These are phyloP conservation scores for Pipistrellus nathusii DNA, from an alignment of 2,797 vertebrate species.

Conservation along the genomic window DNA sequence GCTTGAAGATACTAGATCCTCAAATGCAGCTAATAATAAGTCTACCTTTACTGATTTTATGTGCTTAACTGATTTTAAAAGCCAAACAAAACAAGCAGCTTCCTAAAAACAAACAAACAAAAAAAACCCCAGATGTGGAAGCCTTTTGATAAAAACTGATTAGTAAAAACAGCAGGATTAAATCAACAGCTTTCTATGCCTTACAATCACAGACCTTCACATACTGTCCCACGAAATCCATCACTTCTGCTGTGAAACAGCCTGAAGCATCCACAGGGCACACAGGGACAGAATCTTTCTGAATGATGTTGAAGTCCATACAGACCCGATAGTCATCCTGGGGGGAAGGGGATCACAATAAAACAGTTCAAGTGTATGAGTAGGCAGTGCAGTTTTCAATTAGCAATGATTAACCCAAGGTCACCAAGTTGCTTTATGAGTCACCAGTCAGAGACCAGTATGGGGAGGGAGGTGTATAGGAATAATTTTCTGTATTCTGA, in stretches of 20 bases:
- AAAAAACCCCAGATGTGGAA: not conserved
- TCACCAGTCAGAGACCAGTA: not conserved
- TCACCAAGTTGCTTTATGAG: not conserved
- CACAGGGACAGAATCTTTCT: slow-evolving; percentile 94
- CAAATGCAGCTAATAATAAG: not conserved
- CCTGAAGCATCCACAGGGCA: slow-evolving; percentile 97
- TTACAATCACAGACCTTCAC: slow-evolving; percentile 93
- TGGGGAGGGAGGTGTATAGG: not conserved
- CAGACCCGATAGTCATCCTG: slow-evolving; percentile 98
- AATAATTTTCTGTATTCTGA: not conserved
- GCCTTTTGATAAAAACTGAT: not conserved
- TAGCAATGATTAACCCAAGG: not conserved
- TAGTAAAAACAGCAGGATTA: not conserved
- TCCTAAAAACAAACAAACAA: not conserved
- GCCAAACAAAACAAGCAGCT: not conserved
- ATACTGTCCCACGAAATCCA: slow-evolving; percentile 96
- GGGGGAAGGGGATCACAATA: not conserved
- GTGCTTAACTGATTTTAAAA: too few relatives aligned
- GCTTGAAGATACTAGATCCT: not conserved
- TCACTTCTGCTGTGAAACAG: slow-evolving; percentile 96
- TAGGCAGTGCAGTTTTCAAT: not conserved
- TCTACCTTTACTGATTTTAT: not conserved
- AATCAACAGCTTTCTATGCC: not conserved
- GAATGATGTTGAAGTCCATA: slow-evolving; percentile 95
- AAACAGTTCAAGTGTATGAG: not conserved